Evolutionary conservation across 2,113 vertebrate genomes (phyloP).

Genomic region (Vulpes lagopus): DNA sequence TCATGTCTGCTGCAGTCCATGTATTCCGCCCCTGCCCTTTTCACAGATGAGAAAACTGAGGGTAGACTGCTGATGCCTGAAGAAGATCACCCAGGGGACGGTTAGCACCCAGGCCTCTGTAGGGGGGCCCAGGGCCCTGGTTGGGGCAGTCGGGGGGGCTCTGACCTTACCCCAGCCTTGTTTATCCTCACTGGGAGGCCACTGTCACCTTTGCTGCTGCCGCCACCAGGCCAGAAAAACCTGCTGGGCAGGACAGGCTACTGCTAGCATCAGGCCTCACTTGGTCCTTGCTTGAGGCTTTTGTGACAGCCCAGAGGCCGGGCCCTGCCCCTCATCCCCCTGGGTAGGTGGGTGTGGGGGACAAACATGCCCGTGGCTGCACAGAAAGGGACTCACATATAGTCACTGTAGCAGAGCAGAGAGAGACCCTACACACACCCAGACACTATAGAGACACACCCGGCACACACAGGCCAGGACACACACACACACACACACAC

Average conservation of each 20-base stretch:
- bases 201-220: slow-evolving; percentile 25
- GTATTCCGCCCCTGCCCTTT: background rate
- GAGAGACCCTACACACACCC: fast-evolving
- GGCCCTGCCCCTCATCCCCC: background rate
- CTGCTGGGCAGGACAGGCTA: slow-evolving; percentile 28
- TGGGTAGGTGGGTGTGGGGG: background rate
- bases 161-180: background rate
- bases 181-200: background rate
- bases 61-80: background rate
- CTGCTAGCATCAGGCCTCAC: background rate
- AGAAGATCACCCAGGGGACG: background rate
- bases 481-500: background rate
- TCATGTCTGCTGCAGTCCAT: background rate
- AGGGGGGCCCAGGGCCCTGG: background rate
- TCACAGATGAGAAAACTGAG: background rate
- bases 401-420: background rate
- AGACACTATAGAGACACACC: background rate
- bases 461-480: background rate
- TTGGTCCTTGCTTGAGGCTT: background rate
- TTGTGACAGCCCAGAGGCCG: background rate
- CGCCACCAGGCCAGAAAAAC: slow-evolving; percentile 67
- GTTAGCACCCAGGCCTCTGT: background rate
- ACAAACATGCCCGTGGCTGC: background rate
- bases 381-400: background rate
- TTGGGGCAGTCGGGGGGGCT: background rate